These are phyloP conservation scores for Xestia sexstrigata DNA, from an alignment of 2,888 invertebrate genomes.

Conservation along the genomic window DNA sequence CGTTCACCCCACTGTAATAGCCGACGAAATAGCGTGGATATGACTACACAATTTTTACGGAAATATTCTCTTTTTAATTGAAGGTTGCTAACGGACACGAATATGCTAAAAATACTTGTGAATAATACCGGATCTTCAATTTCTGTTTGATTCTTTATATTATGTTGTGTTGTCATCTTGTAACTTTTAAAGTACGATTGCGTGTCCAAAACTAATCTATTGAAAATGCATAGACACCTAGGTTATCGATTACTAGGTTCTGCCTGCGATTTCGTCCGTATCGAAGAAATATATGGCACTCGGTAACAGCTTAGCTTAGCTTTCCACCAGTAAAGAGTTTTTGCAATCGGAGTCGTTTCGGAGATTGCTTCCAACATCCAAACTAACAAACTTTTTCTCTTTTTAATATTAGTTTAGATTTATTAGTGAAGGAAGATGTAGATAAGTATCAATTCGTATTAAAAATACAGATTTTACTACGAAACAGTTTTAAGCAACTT, in stretches of 20 bases:
- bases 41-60: slow-evolving; percentile 46
- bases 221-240: neutral
- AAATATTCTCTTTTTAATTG: slow-evolving; percentile 44
- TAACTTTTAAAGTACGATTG: neutral
- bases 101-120: slow-evolving; percentile 17
- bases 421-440: neutral
- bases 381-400: neutral
- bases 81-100: slow-evolving; percentile 36
- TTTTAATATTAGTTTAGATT: neutral
- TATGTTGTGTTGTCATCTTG: neutral
- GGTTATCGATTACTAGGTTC: neutral
- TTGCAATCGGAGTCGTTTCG: neutral
- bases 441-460: neutral
- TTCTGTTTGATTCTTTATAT: neutral
- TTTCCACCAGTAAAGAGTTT: neutral
- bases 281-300: neutral
- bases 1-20: slow-evolving; percentile 79
- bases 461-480: neutral
- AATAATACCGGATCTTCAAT: slow-evolving; percentile 25
- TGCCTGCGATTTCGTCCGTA: neutral
- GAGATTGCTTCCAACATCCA: neutral
- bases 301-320: neutral
- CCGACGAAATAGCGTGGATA: slow-evolving; percentile 74
- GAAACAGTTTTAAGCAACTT: neutral
- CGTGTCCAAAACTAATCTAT: neutral